Conservation (phyloP, 2,113 vertebrate genomes). For the Oxygymnocypris stewartii region DNA sequence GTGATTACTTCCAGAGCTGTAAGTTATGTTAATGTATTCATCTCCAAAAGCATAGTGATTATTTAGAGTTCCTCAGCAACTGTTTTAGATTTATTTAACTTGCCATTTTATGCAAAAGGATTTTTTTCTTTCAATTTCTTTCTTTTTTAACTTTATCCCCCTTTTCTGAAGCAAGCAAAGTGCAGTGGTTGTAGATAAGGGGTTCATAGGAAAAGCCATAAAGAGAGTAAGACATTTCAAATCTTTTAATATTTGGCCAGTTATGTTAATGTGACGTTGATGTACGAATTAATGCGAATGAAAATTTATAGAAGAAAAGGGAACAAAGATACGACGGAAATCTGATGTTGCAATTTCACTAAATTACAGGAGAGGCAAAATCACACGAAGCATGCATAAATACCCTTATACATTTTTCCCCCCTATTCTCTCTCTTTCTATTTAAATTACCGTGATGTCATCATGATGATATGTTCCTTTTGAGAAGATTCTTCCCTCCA, state of each 20-base stretch:
- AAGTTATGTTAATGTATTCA: conserved; percentile 82
- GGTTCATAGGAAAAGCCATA: conserved; percentile 21
- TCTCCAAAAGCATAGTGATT: conserved; percentile 78
- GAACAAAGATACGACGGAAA: conserved; percentile 30
- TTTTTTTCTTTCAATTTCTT: conserved; percentile 47
- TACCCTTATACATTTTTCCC: conserved; percentile 56
- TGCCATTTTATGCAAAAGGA: conserved; percentile 77
- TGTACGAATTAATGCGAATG: conserved; percentile 76
- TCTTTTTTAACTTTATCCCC: conserved; percentile 46
- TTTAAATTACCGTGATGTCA: conserved; percentile 66
- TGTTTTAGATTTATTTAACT: conserved; percentile 78
- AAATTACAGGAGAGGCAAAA: conserved; percentile 66
- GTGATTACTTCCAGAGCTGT: conserved; percentile 76
- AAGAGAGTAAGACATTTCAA: conserved; percentile 63
- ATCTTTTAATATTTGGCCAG: conserved; percentile 73
- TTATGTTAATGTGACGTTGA: conserved; percentile 76
- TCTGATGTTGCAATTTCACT: conserved; percentile 65
- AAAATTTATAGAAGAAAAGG: conserved; percentile 61
- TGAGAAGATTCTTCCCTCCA: conserved; percentile 22
- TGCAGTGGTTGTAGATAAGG: conserved; percentile 69
- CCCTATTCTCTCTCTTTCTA: conserved; percentile 45
- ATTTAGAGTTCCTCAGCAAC: conserved; percentile 79
- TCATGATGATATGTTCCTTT: conserved; percentile 56
- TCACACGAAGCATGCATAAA: conserved; percentile 63
- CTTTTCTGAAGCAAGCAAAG: conserved; percentile 49